A percentile compares a stretch with the other conserved stretches of the same genome.
phyloP scores from a whole-genome alignment of 2,113 vertebrate species.

The Gallinago media region DNA sequence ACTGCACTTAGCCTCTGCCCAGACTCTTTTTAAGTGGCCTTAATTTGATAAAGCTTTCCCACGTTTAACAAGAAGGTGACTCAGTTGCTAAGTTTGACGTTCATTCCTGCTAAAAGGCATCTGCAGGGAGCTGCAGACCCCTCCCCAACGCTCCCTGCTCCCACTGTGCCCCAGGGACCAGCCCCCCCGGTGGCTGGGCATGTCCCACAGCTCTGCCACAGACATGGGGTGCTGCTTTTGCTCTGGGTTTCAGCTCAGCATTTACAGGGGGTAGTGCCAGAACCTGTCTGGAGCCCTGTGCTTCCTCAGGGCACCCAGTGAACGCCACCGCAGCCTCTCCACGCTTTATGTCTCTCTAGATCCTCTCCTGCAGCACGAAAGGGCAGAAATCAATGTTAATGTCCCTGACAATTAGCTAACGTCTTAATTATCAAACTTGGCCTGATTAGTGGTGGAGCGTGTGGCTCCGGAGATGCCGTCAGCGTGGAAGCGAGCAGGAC shows the following conservation, averaged over 20 bases:
- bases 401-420: constrained; percentile 75
- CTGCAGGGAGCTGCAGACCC: accelerated
- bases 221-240: neutral
- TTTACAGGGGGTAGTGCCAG: neutral
- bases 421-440: constrained; percentile 68
- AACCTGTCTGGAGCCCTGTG: neutral
- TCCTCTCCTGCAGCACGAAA: constrained; percentile 25
- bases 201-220: neutral
- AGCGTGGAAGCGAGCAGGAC: neutral
- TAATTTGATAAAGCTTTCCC: constrained; percentile 55
- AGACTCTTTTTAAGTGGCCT: constrained; percentile 13
- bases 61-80: constrained; percentile 9
- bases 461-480: neutral
- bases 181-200: neutral
- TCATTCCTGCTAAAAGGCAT: neutral
- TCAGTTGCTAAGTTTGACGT: neutral
- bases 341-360: neutral
- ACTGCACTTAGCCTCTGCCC: constrained; percentile 54
- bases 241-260: accelerated
- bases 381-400: constrained; percentile 74
- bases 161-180: neutral
- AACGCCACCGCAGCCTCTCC: neutral
- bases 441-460: neutral
- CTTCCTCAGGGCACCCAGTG: neutral
- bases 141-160: neutral